Evolutionary conservation across 2,888 invertebrate species (phyloP).

Genomic region (Pseudococcus longispinus): DNA sequence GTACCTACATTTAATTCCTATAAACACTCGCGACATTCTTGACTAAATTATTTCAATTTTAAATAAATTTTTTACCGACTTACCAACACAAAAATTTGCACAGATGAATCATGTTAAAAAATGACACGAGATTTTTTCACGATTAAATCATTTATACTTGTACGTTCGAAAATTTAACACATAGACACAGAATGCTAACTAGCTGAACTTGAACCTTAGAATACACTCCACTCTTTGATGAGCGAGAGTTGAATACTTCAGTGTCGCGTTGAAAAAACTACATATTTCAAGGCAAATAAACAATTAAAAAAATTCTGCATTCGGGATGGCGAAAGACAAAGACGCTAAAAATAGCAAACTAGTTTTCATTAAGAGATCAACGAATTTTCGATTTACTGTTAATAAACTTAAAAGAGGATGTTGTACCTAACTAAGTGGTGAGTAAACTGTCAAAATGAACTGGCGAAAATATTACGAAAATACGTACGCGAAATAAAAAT

Average conservation of each 20-base stretch:
- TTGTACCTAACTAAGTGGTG: background rate
- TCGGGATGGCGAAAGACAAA: background rate
- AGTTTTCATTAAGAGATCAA: background rate
- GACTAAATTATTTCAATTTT: too few species aligned
- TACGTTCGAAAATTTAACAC: background rate
- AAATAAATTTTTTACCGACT: background rate
- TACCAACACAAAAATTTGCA: conserved; percentile 5
- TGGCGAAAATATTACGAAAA: background rate
- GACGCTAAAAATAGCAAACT: background rate
- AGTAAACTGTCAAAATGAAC: background rate
- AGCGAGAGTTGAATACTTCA: conserved; percentile 1
- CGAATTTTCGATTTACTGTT: background rate
- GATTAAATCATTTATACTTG: background rate
- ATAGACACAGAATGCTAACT: background rate
- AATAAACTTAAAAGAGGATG: background rate
- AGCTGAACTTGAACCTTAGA: background rate
- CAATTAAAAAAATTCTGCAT: conserved; percentile 22
- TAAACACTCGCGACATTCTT: too few species aligned
- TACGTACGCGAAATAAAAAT: too few species aligned
- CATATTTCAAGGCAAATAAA: conserved; percentile 29
- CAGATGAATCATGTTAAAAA: background rate
- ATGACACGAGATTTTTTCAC: background rate
- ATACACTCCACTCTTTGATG: background rate
- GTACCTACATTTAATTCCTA: too few species aligned
- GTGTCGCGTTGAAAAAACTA: background rate